Conservation (phyloP, 2,797 vertebrate genomes). For the Echiichthys vipera region DNA sequence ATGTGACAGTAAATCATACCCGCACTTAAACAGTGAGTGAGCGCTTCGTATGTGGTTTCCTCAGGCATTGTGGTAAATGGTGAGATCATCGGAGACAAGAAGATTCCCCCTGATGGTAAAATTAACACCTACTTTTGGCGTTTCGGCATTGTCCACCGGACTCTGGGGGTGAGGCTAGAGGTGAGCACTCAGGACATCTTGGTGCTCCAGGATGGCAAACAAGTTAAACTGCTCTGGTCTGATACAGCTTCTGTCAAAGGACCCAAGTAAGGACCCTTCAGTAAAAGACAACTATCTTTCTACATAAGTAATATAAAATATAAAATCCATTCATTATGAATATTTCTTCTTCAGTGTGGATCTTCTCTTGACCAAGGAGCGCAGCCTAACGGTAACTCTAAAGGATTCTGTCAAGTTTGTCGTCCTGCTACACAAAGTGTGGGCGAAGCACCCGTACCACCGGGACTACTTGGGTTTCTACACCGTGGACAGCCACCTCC, state of each 20-base stretch:
- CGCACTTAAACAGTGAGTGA: neutral
- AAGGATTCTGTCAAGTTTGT: constrained; percentile 88
- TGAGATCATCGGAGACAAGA: constrained; percentile 90
- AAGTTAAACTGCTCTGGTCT: constrained; percentile 85
- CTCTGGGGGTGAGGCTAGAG: constrained; percentile 84
- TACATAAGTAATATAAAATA: neutral
- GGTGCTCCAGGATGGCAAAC: constrained; percentile 79
- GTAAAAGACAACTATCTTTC: neutral
- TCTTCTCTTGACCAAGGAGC: constrained; percentile 85
- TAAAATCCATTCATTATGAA: neutral
- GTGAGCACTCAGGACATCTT: constrained; percentile 87
- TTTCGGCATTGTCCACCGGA: constrained; percentile 87
- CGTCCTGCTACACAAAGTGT: constrained; percentile 90
- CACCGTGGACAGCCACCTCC: constrained; percentile 86
- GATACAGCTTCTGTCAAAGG: constrained; percentile 81
- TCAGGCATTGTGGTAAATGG: constrained; percentile 92
- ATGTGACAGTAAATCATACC: neutral
- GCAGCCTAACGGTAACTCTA: constrained; percentile 86
- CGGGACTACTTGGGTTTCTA: constrained; percentile 94
- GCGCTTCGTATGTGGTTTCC: constrained; percentile 14
- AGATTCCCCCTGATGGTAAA: constrained; percentile 72
- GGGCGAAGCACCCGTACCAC: constrained; percentile 89
- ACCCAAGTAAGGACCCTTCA: constrained; percentile 72
- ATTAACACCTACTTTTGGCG: constrained; percentile 91
- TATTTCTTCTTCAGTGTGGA: constrained; percentile 83